These are phyloP conservation scores for Spinus olivaceus DNA, from an alignment of 2,797 vertebrate genomes.

Conservation along the genomic window DNA sequence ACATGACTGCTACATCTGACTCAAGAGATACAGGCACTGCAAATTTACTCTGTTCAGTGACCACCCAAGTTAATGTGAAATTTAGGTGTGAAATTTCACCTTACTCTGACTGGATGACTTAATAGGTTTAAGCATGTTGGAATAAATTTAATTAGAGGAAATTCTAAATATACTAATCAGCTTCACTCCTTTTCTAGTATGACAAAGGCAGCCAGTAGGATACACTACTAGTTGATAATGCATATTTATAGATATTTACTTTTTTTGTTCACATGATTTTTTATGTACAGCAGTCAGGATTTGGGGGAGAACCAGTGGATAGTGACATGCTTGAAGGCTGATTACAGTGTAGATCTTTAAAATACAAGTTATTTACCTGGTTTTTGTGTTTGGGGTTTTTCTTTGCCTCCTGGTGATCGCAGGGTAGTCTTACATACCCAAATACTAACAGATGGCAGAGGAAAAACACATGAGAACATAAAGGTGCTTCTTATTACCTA, in stretches of 20 bases:
- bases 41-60: background rate
- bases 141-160: background rate
- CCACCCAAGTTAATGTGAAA: background rate
- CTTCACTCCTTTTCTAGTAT: background rate
- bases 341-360: background rate
- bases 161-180: background rate
- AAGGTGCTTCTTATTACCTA: background rate
- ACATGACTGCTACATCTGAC: background rate
- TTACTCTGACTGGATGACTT: background rate
- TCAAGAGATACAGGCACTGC: background rate
- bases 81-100: background rate
- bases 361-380: background rate
- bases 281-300: background rate
- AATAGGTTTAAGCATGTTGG: background rate
- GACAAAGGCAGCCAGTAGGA: background rate
- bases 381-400: background rate
- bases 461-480: background rate
- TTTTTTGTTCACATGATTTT: background rate
- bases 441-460: background rate
- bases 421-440: background rate
- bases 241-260: background rate
- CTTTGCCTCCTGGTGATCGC: background rate
- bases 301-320: background rate
- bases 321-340: background rate
- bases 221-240: background rate